Base-by-base conservation (phyloP, 2,113 vertebrate genomes). In the Hipposideros armiger region DNA sequence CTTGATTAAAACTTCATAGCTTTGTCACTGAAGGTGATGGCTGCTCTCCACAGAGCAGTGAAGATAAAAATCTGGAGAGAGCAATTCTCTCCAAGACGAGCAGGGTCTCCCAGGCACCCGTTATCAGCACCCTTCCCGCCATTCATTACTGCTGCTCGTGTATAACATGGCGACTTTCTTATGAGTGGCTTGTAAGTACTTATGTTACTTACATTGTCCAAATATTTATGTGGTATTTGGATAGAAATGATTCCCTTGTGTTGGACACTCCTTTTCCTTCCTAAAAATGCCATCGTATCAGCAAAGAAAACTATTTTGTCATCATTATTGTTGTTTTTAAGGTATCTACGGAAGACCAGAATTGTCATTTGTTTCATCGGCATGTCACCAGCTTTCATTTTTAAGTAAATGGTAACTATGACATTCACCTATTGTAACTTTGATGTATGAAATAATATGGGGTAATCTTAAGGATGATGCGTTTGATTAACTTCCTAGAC, bases 1-100 rank as follows among this genome's bases (percentile, higher is more conserved):
- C 52, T 89, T 92, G 90, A 97, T 85, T 94, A 95, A 92, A 94
- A 83, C 32, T 36, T 87, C 45, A 52, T 60, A 67, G 10, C 50
- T 87, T 56, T 70, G 64, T 93, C 91, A 93, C 66, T 60, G 32
- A 85, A 32, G 72, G n/a, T 28, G 54, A 52, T 45, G 28, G 40
- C 45, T 80, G n/a, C 45, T 30, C 10, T 87, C 84, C 54, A 83
- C 87, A n/a, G 4, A 87, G 47, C 36, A 77, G 56, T 20, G 45
- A 50, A 93, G 52, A 77, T 36, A 88, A 76, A 76, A 91, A 47
- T 82, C 83, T 45, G 58, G 30, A 80, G 40, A 30, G 54, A 19
- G 28, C 3, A 20, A 22, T 54, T 10, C 7, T 5, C 76, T 74
- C 66, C 17, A 58, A 67, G 54, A 60, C 1, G 30, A n/a, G 2